phyloP scores from a whole-genome alignment of 2,888 invertebrate species.

The Busseola fusca region DNA sequence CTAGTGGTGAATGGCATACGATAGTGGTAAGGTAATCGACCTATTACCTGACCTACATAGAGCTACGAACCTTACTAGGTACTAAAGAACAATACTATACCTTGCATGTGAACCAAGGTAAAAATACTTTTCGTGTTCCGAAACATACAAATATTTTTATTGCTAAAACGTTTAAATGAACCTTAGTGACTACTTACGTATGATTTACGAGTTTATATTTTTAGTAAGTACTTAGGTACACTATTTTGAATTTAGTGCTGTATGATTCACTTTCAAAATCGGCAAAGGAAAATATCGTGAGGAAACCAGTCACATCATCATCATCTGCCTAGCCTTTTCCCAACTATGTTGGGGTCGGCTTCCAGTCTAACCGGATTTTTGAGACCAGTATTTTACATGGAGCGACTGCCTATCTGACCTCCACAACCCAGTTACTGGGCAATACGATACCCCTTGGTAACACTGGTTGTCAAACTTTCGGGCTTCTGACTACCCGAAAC shows the following conservation, averaged over 20 bases:
- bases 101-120: constrained; percentile 32
- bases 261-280: neutral
- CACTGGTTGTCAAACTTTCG: too few species aligned
- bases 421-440: too few species aligned
- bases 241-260: neutral
- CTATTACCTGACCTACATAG: constrained; percentile 62
- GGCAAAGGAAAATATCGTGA: neutral
- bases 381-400: too few species aligned
- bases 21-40: constrained; percentile 70
- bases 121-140: constrained; percentile 25
- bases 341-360: too few species aligned
- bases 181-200: neutral
- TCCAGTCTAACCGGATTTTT: too few species aligned
- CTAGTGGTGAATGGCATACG: constrained; percentile 59
- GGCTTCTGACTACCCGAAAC: too few species aligned
- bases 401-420: too few species aligned
- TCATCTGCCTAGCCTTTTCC: too few species aligned
- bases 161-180: constrained; percentile 9
- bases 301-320: neutral
- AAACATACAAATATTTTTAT: constrained; percentile 29
- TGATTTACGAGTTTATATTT: neutral
- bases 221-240: neutral
- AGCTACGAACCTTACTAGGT: constrained; percentile 38
- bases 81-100: constrained; percentile 15
- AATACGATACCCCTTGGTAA: too few species aligned